A percentile compares a stretch with the other conserved stretches of the same genome.
Evolutionary conservation across 2,888 invertebrate species (phyloP).

Genomic region (Synanthedon tipuliformis): DNA sequence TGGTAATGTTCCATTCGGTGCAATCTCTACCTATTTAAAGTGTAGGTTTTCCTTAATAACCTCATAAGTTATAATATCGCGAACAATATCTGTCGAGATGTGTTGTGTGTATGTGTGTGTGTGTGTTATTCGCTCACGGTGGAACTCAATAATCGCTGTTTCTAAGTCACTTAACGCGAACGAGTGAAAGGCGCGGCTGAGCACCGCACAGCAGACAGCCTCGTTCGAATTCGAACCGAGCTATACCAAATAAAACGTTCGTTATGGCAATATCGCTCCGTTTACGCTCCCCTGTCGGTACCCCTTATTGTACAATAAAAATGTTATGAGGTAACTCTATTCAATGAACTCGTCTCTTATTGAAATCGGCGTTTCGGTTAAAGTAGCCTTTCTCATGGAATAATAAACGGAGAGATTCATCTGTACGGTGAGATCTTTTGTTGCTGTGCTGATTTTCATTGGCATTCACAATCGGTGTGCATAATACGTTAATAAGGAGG

Average conservation of each 20-base stretch:
- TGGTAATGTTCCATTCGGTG: too few relatives aligned
- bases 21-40: too few relatives aligned
- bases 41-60: not conserved
- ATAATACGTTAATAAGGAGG: too few relatives aligned
- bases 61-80: conserved; percentile 11
- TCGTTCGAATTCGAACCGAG: conserved; percentile 8
- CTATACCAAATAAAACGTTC: conserved; percentile 28
- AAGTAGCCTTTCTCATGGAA: conserved; percentile 44
- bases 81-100: not conserved
- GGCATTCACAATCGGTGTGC: conserved; percentile 7
- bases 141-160: conserved; percentile 39
- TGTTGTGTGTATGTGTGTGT: conserved; percentile 11
- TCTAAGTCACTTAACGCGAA: conserved; percentile 41
- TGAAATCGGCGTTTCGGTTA: conserved; percentile 57
- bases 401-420: conserved; percentile 36
- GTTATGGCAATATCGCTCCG: conserved; percentile 49
- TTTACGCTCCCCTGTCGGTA: conserved; percentile 41
- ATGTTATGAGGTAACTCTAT: conserved; percentile 66
- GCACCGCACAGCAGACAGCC: conserved; percentile 4
- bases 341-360: conserved; percentile 63
- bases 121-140: conserved; percentile 13
- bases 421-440: conserved; percentile 27
- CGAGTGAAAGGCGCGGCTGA: conserved; percentile 11
- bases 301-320: conserved; percentile 65
- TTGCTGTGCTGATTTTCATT: conserved; percentile 34